Base-by-base conservation (phyloP, 2,888 invertebrate genomes). In the Agrochola macilenta region DNA sequence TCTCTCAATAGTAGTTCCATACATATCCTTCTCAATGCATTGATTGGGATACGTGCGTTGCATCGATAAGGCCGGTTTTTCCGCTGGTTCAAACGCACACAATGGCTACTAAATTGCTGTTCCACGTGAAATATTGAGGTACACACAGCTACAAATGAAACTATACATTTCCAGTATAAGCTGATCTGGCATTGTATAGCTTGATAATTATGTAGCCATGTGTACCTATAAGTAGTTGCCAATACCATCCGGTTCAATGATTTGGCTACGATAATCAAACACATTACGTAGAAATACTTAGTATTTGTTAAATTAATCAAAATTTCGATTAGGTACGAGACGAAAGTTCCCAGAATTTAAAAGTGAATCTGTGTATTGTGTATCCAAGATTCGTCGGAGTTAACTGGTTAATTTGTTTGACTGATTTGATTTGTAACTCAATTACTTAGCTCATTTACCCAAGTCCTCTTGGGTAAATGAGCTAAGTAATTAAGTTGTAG, bases 81-180 rank as follows among this genome's bases (percentile, higher is more conserved):
- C 11, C 23, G 35, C 20, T 39, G 46, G 23, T 63, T 23, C 23
- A 80, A n/a, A 20, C 23, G 23, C 23, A 39, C 39, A 64, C 54
- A 80, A 73, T 64, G 12, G n/a, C 23, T 35, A 35, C 26, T 23
- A 79, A 69, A 69, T 54, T 61, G 58, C n/a, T 58, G 54, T n/a
- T 14, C 30, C 9, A 30, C 9, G 14, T 54, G 1, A 11, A 43
- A 17, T 60, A 46, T 49, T 49, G 49, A 46, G 46, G 46, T 30
- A 46, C 12, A 39, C 39, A 39, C 39, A 7, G 39, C 7, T 39
- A 39, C 0, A 7, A 39, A 39, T 39, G 7, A 39, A 39, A 7
- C 39, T 0, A 39, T 39, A 39, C 39, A 39, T 7, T 39, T 39
- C 39, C 8, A 39, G 5, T 5, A 39, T 39, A 39, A 39, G 8